Base-by-base conservation (phyloP, 2,797 vertebrate species). In the Synaphobranchus kaupii region DNA sequence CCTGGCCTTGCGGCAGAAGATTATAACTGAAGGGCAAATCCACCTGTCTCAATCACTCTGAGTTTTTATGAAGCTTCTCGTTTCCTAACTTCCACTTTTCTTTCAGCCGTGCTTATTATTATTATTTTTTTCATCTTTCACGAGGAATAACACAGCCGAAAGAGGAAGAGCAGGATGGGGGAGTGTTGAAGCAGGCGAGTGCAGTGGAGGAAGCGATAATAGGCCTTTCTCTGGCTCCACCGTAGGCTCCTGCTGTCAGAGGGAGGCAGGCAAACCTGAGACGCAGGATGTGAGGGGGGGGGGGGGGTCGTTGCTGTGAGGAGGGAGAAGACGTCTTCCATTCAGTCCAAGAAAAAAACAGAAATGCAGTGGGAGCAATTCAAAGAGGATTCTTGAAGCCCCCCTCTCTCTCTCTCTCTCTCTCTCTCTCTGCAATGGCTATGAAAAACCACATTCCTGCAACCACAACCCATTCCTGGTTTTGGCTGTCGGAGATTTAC, bases 1-100 rank as follows among this genome's bases (percentile, higher is more conserved):
- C 94, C 94, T 92, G 91, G 88, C 91, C 91, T 22, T 66, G 31
- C 73, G 89, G 91, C 91, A 93, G 92, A 92, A 94, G 95, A 95
- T 96, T 95, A 96, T 95, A 94, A 94, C 94, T 93, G 94, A 94
- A 96, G 95, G 95, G 92, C 91, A 90, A 95, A 96, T 94, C 34
- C 93, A 93, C 93, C 92, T 93, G 90, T 93, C 93, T 95, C 94
- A 94, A 95, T 96, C 94, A 94, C 93, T 94, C 90, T 92, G 90
- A 52, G 71, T 60, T 78, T 84, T 80, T 28, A 39, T 84, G 22
- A 39, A 83, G n/a, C 9, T 22, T 47, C 83, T 9, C 8, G 6
- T 47, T 48, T 48, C 39, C 85, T 8, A 47, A 34, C 25, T 13
- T 17, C 8, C 7, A 47, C 6, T 34, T 58, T 34, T 25, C 85